Base-by-base conservation (phyloP, 1,140 invertebrate species). In the Zaprionus kolodkinae region DNA sequence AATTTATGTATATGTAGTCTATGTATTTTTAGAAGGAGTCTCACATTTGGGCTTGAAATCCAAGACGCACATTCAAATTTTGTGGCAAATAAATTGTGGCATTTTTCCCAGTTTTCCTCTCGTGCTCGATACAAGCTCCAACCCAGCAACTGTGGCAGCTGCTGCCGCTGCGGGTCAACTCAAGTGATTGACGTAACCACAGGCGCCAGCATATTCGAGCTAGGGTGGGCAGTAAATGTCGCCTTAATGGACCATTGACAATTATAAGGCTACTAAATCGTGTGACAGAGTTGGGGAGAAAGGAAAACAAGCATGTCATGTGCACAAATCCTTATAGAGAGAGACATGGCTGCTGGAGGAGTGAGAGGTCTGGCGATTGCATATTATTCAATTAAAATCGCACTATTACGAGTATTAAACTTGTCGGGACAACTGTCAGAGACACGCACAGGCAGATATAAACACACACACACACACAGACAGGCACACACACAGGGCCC, bases 331-430 rank as follows among this genome's bases (percentile, higher is more conserved):
- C 60, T 52, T 27, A 25, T 52, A 33, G 30, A 54, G 7, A 60
- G 9, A 45, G 17, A 15, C 55, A 45, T 25, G 27, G 12, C 12
- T 1, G 13, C 36, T 13, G 1, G 0, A 13, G 43, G 3, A 11
- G 17, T 12, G 21, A 13, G 21, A 54, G 35, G 57, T 72, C 66
- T 38, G 30, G 60, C 68, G 79, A 71, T 54, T 84, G 81, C 81
- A 89, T 89, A 89, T 89, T 89, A 89, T 89, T 89, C 85, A 89
- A 89, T 89, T 89, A 89, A 89, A 89, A 89, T 90, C 86, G 76
- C 81, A 89, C 81, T 81, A 81, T 80, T 75, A 72, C 61, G 67
- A 71, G 68, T 56, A 88, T 88, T 88, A 85, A 79, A 77, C 78
- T 81, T 73, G 81, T 81, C 78, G 75, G 71, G 70, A 86, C 78